phyloP scores from a whole-genome alignment of 1,140 invertebrate genomes.

The Andrena cerasifolii region DNA sequence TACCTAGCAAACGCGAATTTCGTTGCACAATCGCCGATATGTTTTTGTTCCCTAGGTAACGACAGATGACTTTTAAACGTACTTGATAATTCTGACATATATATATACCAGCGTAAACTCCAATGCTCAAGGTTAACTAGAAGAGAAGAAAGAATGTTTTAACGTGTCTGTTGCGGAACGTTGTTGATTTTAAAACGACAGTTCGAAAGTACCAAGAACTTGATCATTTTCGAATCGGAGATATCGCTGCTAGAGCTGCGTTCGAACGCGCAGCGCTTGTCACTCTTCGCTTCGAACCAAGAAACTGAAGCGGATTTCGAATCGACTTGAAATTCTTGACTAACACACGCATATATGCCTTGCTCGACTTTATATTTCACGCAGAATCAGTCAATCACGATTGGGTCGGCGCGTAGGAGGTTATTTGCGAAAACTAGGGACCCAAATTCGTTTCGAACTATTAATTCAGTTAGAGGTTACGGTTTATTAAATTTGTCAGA shows the following conservation, averaged over 20 bases:
- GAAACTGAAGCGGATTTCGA: not conserved
- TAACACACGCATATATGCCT: not conserved
- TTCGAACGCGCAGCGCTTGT: not conserved
- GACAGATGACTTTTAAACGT: slow-evolving; percentile 60
- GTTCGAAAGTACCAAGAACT: slow-evolving; percentile 42
- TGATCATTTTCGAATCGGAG: slow-evolving; percentile 35
- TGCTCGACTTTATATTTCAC: not conserved
- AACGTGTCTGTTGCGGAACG: not conserved
- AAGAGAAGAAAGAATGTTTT: slow-evolving; percentile 74
- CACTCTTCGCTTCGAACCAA: not conserved
- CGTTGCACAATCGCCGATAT: no score
- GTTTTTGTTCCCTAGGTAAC: not conserved
- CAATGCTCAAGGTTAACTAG: slow-evolving; percentile 89
- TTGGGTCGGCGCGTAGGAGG: not conserved
- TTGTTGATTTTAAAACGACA: not conserved
- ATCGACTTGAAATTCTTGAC: not conserved
- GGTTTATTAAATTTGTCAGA: not conserved
- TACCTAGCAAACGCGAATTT: not conserved
- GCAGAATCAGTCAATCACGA: not conserved
- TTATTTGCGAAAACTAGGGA: not conserved
- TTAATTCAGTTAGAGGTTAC: not conserved
- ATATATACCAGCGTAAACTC: slow-evolving; percentile 91
- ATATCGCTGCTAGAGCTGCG: not conserved
- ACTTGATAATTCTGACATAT: slow-evolving; percentile 92
- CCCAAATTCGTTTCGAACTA: not conserved